Base-by-base conservation (phyloP, 1,140 invertebrate species). In the Macrobrachium rosenbergii region DNA sequence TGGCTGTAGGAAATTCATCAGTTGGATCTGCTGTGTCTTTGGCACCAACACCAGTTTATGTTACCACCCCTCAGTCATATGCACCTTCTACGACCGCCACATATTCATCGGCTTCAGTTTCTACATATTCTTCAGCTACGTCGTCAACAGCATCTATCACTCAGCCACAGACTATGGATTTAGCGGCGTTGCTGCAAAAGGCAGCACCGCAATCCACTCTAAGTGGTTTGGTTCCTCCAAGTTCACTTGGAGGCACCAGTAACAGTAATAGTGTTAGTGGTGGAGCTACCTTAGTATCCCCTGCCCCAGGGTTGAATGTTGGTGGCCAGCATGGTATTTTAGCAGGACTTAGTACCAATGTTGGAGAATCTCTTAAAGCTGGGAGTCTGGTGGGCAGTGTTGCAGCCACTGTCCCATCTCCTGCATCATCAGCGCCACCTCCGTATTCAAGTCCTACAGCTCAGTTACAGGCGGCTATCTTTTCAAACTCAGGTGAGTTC, bases 131-230 rank as follows among this genome's bases (percentile, higher is more conserved):
- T 43, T 76, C 73, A 12, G 77, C 83, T 58, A 83, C 88, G 17
- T 79, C 84, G 23, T 72, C 88, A 76, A 79, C 88, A 79, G 84
- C 76, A n/a, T 83, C 86, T 21, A 75, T 89, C 63, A 87, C 85
- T 8, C 84, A 89, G 23, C 75, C 88, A 21, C 84, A 87, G 64
- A 83, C 88, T 63, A 90, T 90, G 83, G 90, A 91, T 77, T 87
- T 91, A 67, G 88, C 90, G 28, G 89, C 89, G 23, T 86, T 91
- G 21, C 80, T 91, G 45, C 90, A 91, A 72, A 90, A 91, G 78
- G 80, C 90, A 76, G 81, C 85, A 0, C 77, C 88, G 23, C 88
- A 88, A 76, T 87, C 90, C 28, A 89, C 90, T n/a, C 86, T 89
- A 19, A 81, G 76, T 81, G 88, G 88, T 58, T 67, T 80, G 84